A percentile compares a stretch with the other conserved stretches of the same genome.
phyloP scores from a whole-genome alignment of 2,113 vertebrate genomes.

The Dissostichus mawsoni region DNA sequence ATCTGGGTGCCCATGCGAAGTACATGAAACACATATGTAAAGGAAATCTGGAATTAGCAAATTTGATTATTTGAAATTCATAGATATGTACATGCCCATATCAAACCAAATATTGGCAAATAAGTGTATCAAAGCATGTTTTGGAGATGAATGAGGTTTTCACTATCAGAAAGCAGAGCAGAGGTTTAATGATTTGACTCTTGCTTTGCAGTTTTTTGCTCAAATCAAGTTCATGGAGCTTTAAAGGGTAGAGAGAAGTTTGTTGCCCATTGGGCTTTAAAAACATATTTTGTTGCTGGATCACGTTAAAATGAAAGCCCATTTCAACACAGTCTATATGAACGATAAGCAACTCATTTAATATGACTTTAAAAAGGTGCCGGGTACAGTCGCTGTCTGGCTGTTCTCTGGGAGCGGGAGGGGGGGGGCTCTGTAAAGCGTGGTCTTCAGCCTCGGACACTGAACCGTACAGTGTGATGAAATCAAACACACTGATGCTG shows the following conservation, averaged over 20 bases:
- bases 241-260: not conserved
- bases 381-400: not conserved
- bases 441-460: conserved; percentile 1
- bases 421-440: not conserved
- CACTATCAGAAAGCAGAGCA: not conserved
- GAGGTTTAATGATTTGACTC: not conserved
- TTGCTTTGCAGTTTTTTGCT: not conserved
- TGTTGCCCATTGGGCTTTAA: not conserved
- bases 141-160: not conserved
- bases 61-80: not conserved
- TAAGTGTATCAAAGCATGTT: not conserved
- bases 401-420: conserved; percentile 29
- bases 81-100: not conserved
- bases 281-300: not conserved
- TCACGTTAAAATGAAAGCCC: conserved; percentile 25
- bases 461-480: not conserved
- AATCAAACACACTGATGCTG: not conserved
- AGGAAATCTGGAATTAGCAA: not conserved
- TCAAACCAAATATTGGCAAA: not conserved
- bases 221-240: not conserved
- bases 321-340: not conserved
- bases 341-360: not conserved
- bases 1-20: not conserved
- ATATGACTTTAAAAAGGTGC: not conserved
- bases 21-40: not conserved